A percentile compares a stretch with the other conserved stretches of the same genome.
These are phyloP conservation scores for Microcebus jonahi DNA, from an alignment of 2,113 vertebrate species.

Conservation along the genomic window DNA sequence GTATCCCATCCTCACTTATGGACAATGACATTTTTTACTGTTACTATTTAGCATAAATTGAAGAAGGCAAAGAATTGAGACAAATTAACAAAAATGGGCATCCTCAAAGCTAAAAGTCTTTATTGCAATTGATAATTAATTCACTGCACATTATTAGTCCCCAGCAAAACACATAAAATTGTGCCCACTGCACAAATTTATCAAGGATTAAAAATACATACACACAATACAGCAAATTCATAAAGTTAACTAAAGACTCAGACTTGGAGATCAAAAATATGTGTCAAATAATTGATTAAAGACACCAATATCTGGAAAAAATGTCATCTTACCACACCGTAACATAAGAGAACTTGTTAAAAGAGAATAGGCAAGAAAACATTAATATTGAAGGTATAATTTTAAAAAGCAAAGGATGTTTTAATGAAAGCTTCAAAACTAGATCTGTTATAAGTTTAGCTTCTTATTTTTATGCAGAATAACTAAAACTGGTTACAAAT, in stretches of 20 bases:
- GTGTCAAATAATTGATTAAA: conserved; percentile 1
- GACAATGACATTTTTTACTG: neutral
- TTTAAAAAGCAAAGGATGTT: neutral
- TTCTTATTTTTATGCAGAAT: neutral
- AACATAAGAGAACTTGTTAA: conserved; percentile 33
- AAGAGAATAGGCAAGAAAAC: conserved; percentile 15
- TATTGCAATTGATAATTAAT: conserved; percentile 38
- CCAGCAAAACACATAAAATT: conserved; percentile 56
- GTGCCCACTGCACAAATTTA: conserved; percentile 56
- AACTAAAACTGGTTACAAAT: conserved; percentile 24
- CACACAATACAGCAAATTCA: neutral
- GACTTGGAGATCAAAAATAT: neutral
- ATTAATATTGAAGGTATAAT: neutral
- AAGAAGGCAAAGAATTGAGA: neutral
- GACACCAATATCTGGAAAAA: conserved; percentile 52
- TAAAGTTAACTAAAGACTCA: conserved; percentile 37
- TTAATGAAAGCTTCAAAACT: conserved; percentile 13
- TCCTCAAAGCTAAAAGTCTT: conserved; percentile 10
- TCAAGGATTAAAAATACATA: conserved; percentile 49
- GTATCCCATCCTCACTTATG: neutral
- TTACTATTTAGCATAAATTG: conserved; percentile 14
- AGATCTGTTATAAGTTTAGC: neutral
- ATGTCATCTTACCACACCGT: neutral
- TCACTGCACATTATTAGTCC: conserved; percentile 35
- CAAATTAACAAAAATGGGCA: conserved; percentile 53